Conservation (phyloP, 2,888 invertebrate species). For the Tinea semifulvella region DNA sequence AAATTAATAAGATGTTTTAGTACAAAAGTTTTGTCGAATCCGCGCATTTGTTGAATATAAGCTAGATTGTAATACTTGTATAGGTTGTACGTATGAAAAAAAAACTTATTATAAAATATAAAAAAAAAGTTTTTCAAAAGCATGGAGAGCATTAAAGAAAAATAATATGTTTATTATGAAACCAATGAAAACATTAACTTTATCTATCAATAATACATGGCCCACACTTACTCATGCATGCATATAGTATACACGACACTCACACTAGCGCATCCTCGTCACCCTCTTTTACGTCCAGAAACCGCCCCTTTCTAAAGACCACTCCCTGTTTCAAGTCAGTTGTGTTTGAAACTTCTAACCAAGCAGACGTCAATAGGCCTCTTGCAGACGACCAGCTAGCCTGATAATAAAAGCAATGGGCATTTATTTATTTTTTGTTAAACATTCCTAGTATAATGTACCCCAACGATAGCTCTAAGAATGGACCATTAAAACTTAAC, state of each 20-base stretch:
- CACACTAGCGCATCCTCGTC: conserved; percentile 27
- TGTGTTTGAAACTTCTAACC: conserved; percentile 27
- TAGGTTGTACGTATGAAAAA: no score
- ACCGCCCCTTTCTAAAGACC: conserved; percentile 52
- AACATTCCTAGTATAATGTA: conserved; percentile 41
- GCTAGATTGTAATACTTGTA: no score
- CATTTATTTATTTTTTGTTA: background rate
- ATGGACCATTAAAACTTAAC: conserved; percentile 53
- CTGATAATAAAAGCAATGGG: conserved; percentile 12
- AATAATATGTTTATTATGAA: background rate
- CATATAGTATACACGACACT: conserved; percentile 9
- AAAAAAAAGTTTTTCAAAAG: background rate
- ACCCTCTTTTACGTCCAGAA: conserved; percentile 35
- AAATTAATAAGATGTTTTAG: no score
- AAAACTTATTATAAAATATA: background rate
- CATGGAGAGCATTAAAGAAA: background rate
- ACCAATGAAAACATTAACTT: background rate
- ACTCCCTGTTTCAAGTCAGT: conserved; percentile 47
- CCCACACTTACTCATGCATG: background rate
- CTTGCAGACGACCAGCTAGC: conserved; percentile 17
- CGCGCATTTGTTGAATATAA: no score
- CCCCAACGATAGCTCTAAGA: conserved; percentile 48
- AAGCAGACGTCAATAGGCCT: conserved; percentile 22
- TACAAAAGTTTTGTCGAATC: no score
- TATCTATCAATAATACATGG: background rate